phyloP scores from a whole-genome alignment of 2,113 vertebrate species.

The Megaceryle maxima region DNA sequence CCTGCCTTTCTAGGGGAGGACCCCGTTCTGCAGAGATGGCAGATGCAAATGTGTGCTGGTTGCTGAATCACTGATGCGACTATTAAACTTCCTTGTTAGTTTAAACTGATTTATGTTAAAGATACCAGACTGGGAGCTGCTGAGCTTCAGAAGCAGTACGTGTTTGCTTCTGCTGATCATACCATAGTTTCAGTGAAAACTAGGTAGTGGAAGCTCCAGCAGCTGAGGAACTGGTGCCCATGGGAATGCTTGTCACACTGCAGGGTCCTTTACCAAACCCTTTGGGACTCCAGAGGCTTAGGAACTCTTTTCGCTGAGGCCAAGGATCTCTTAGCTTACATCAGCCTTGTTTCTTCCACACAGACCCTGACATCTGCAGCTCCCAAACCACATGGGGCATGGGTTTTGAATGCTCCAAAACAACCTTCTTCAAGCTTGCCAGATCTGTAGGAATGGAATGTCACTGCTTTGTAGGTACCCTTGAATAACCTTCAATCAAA shows the following conservation, averaged over 20 bases:
- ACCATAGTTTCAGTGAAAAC: not conserved
- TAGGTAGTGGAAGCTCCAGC: not conserved
- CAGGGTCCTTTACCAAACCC: not conserved
- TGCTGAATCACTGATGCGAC: not conserved
- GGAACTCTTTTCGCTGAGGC: not conserved
- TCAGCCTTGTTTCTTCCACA: not conserved
- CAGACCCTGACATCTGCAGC: not conserved
- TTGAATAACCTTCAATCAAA: not conserved
- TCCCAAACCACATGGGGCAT: not conserved
- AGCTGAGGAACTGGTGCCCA: not conserved
- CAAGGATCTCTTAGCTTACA: not conserved
- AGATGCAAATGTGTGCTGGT: accelerated
- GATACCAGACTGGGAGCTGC: not conserved
- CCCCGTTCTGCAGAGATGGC: not conserved
- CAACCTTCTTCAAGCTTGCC: not conserved
- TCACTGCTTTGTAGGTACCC: not conserved
- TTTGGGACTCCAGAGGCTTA: not conserved
- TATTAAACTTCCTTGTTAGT: not conserved
- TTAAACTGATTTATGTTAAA: not conserved
- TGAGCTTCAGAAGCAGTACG: not conserved
- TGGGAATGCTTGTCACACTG: not conserved
- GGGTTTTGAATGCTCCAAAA: not conserved
- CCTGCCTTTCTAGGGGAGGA: not conserved
- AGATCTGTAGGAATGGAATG: not conserved
- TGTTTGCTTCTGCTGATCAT: not conserved